Evolutionary conservation across 2,797 vertebrate genomes (phyloP).

Genomic region (Pagetopsis macropterus): DNA sequence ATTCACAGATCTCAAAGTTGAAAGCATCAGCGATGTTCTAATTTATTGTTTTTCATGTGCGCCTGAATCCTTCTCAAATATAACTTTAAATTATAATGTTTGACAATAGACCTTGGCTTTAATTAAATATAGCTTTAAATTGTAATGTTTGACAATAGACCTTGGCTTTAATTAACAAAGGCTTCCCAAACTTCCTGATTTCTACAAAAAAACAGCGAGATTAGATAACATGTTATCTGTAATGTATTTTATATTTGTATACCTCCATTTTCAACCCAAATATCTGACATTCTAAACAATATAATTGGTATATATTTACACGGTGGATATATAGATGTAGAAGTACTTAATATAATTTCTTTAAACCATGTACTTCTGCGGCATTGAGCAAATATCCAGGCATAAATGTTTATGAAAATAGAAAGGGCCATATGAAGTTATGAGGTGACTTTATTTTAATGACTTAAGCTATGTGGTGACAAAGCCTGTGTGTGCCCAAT

Average conservation of each 20-base stretch:
- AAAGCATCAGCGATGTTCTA: constrained; percentile 9
- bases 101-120: background rate
- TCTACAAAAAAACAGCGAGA: background rate
- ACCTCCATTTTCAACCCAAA: background rate
- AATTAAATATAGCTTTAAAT: constrained; percentile 10
- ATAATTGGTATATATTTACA: too few species aligned
- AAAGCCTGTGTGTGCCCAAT: constrained; percentile 14
- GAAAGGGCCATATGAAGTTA: constrained; percentile 20
- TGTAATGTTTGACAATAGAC: background rate
- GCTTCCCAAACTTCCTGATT: background rate
- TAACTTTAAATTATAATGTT: constrained; percentile 1
- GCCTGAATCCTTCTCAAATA: background rate
- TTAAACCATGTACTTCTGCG: background rate
- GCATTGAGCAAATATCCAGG: background rate
- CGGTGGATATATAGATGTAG: background rate
- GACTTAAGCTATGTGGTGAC: constrained; percentile 33
- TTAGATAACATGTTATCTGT: background rate
- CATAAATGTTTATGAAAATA: constrained; percentile 16
- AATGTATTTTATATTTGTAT: background rate
- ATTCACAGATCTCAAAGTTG: constrained; percentile 15
- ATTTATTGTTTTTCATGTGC: constrained; percentile 26
- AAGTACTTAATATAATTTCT: background rate
- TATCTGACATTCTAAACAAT: background rate
- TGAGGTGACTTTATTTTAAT: constrained; percentile 38
- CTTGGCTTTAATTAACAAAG: background rate